Evolutionary conservation across 2,888 invertebrate species (phyloP).

Genomic region (Polymixis lichenea): DNA sequence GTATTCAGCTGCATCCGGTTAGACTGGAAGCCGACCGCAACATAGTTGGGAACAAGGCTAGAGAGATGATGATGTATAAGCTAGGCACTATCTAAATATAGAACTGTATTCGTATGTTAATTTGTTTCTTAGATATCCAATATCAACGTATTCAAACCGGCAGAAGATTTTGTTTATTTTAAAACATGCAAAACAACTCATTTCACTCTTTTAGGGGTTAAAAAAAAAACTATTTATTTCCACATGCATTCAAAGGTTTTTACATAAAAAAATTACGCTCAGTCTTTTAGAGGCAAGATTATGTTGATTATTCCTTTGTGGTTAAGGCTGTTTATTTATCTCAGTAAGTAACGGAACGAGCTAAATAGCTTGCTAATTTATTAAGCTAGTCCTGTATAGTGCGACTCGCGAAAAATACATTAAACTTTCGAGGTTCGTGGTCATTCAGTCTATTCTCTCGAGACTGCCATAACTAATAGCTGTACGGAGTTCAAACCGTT

Average conservation of each 20-base stretch:
- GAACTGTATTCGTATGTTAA: background rate
- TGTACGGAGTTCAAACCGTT: background rate
- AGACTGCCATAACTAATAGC: background rate
- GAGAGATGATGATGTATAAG: background rate
- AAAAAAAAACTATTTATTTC: too few relatives aligned
- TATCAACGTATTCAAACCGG: background rate
- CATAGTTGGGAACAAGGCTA: too few relatives aligned
- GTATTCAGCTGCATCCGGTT: too few relatives aligned
- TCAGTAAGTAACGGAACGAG: background rate
- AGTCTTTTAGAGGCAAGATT: too few relatives aligned
- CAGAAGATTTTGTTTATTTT: background rate
- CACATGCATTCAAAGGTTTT: too few relatives aligned
- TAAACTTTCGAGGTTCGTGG: background rate
- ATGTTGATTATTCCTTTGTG: background rate
- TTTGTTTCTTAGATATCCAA: background rate
- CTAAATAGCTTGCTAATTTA: too few relatives aligned
- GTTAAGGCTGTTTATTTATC: background rate
- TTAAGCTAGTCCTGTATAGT: background rate
- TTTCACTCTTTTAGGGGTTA: too few relatives aligned
- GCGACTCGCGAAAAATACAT: background rate
- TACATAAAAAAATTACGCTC: too few relatives aligned
- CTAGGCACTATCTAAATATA: background rate
- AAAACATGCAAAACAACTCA: background rate
- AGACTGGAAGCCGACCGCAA: too few relatives aligned
- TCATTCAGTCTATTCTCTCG: background rate